phyloP scores from a whole-genome alignment of 2,797 vertebrate genomes.

The Periparus ater region DNA sequence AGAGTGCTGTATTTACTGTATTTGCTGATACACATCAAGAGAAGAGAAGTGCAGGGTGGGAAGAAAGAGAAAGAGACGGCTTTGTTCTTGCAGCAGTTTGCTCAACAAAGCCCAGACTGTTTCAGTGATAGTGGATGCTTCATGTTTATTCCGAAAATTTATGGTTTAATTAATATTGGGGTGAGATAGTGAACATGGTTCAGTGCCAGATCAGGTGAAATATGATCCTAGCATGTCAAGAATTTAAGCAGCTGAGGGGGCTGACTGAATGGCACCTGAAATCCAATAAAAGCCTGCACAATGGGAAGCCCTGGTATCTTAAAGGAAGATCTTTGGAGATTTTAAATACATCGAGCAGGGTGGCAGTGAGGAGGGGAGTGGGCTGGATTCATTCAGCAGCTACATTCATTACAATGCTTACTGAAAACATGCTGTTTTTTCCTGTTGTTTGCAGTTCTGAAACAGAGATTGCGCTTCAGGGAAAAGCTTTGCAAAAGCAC shows the following conservation, averaged over 20 bases:
- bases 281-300: conserved; percentile 50
- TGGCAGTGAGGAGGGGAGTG: neutral
- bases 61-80: conserved; percentile 3
- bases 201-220: conserved; percentile 58
- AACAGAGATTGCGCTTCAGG: neutral
- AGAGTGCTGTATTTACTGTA: conserved; percentile 50
- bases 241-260: conserved; percentile 52
- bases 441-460: neutral
- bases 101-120: conserved; percentile 58
- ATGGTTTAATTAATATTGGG: conserved; percentile 67
- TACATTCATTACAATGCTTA: neutral
- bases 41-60: conserved; percentile 9
- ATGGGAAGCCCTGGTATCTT: conserved; percentile 55
- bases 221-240: conserved; percentile 44
- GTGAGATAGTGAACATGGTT: conserved; percentile 57
- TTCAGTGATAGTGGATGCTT: conserved; percentile 41
- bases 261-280: conserved; percentile 61
- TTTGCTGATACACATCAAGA: conserved; percentile 38
- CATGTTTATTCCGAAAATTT: conserved; percentile 56
- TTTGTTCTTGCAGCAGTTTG: conserved; percentile 42
- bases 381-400: neutral
- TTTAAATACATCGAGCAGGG: neutral
- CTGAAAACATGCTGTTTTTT: neutral
- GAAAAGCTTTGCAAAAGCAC: neutral
- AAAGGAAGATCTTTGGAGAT: conserved; percentile 45